Conservation (phyloP, 2,888 invertebrate species). For the Clepsis dumicolana region DNA sequence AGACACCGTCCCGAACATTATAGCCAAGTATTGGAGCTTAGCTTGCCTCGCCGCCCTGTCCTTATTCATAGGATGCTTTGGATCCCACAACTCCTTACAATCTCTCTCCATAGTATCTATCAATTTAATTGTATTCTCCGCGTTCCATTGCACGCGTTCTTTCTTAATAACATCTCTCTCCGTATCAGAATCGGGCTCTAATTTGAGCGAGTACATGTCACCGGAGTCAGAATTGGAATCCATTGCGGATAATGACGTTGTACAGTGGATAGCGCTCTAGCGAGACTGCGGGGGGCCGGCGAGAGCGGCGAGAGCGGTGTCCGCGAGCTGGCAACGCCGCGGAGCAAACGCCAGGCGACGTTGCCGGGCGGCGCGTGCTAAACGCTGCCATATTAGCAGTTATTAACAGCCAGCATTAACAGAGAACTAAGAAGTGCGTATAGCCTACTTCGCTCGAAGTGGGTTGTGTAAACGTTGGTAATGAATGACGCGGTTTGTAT, state of each 20-base stretch:
- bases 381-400: conserved; percentile 64
- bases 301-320: conserved; percentile 75
- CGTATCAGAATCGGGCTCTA: conserved; percentile 68
- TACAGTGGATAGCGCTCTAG: conserved; percentile 73
- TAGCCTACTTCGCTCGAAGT: conserved; percentile 31
- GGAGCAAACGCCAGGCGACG: conserved; percentile 42
- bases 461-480: conserved; percentile 35
- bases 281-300: conserved; percentile 73
- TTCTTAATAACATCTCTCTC: conserved; percentile 53
- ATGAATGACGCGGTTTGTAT: conserved; percentile 34
- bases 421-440: conserved; percentile 52
- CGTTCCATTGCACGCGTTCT: conserved; percentile 63
- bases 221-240: conserved; percentile 71
- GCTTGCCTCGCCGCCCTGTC: conserved; percentile 63
- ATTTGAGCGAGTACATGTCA: conserved; percentile 68
- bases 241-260: conserved; percentile 66
- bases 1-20: conserved; percentile 66
- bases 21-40: conserved; percentile 70
- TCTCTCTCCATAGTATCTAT: conserved; percentile 71
- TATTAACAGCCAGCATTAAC: conserved; percentile 61
- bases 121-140: conserved; percentile 70
- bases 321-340: conserved; percentile 72
- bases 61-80: conserved; percentile 66
- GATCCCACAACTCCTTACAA: conserved; percentile 75
- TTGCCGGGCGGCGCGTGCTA: conserved; percentile 52